Evolutionary conservation across 2,797 vertebrate genomes (phyloP).

Genomic region (Labeo calbasu): DNA sequence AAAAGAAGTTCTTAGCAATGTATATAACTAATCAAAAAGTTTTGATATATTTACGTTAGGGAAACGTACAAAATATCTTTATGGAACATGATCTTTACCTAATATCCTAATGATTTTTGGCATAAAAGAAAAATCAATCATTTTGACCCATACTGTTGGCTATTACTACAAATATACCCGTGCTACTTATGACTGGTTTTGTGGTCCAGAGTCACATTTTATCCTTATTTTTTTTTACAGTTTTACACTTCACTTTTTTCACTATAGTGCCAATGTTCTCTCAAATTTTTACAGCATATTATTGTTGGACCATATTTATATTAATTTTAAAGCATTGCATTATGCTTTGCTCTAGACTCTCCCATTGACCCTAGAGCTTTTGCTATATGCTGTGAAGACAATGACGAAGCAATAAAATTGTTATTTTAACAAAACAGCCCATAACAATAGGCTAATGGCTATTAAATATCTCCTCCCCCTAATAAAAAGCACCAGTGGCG

Average conservation of each 20-base stretch:
- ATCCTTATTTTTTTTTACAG: background rate
- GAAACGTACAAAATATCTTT: no score
- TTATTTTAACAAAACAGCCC: conserved; percentile 44
- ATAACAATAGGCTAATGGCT: conserved; percentile 27
- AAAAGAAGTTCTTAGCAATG: no score
- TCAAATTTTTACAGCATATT: background rate
- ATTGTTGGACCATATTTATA: background rate
- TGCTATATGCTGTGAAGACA: background rate
- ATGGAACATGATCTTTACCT: no score
- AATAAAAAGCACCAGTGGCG: conserved; percentile 28
- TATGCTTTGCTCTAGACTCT: background rate
- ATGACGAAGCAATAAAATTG: conserved; percentile 11
- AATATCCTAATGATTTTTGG: no score
- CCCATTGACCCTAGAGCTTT: background rate
- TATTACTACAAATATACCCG: no score
- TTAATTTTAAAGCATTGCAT: background rate
- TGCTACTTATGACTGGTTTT: no score
- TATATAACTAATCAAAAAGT: no score
- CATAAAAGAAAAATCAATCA: no score
- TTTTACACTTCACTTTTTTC: background rate
- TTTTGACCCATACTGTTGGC: no score
- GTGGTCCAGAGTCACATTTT: background rate
- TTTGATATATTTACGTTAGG: no score
- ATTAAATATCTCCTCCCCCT: conserved; percentile 50
- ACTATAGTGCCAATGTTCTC: background rate